Base-by-base conservation (phyloP, 2,888 invertebrate species). In the Amiota mariae region DNA sequence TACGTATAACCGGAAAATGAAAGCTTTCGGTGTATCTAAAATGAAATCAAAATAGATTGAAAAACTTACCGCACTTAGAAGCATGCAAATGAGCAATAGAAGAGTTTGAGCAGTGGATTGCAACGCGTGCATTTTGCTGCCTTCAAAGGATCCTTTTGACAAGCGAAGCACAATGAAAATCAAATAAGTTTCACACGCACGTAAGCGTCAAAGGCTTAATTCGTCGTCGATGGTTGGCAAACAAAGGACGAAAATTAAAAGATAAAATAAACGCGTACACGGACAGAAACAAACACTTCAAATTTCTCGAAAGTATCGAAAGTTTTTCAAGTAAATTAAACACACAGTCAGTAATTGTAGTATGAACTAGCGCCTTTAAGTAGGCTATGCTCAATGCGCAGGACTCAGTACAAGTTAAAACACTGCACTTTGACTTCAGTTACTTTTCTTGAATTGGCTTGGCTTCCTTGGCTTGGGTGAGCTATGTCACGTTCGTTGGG, bases 61-160 rank as follows among this genome's bases (percentile, higher is more conserved):
- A 36, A 36, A 68, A 88, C 88, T 88, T 87, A 88, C 88, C 76
- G 87, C 87, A 85, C 86, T 89, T 76, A 89, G 77, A 72, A 88
- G 81, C 88, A 88, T 83, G 75, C 85, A 85, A 74, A 59, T 12
- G 11, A 88, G 80, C 71, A 68, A 54, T 54, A 54, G 54, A 54
- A 59, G 11, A 20, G 20, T 18, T 10, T 20, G 20, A n/a, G 24
- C 51, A 87, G 73, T 74, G 88, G 78, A 78, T 81, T 20, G 18
- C 59, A 59, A 20, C 59, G 59, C 15, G 12, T 59, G 59, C 59
- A 59, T 59, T 20, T 59, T 59, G 4, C 4, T 18, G 59, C 18
- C 59, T 15, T 59, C 20, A 20, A 15, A 59, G 20, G 36, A 36
- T 36, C 6, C 36, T 36, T 36, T 36, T 36, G 36, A 36, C 36